Base-by-base conservation (phyloP, 2,113 vertebrate species). In the Phyllostomus hastatus region DNA sequence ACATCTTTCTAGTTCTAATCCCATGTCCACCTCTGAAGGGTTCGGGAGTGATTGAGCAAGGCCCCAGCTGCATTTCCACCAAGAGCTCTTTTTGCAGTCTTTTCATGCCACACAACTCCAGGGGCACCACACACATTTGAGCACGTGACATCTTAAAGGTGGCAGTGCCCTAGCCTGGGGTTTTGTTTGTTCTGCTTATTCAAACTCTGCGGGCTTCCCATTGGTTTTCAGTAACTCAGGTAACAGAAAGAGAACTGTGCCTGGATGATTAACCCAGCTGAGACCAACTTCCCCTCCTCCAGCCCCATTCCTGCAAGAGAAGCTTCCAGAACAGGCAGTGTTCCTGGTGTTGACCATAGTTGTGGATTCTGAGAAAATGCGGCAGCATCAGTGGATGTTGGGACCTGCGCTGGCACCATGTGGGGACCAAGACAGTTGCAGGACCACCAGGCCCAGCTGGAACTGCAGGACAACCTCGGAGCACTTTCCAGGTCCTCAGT, bases 121-220 rank as follows among this genome's bases (percentile, higher is more conserved):
- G 35, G 67, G 20, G 4, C 22, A 1, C 48, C 1, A 0, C 0
- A 31, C 4, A 2, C 46, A 0, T 10, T 31, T 35, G 10, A 72
- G 92, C 28, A 24, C 0, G 0, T 1, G 0, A 59, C 11, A 2
- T 48, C 78, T 7, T 19, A n/a, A 26, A 31, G 48, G 33, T 41
- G 20, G 61, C 41, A 2, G 31, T 2, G 1, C n/a, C 46, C 28
- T 3, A 1, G 16, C 35, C 33, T 0, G 28, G 10, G 38, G 8
- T 50, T 38, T 28, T 33, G 3, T 75, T 94, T 46, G 2, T 61
- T 82, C 31, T 31, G 35, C 78, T 52, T 38, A 5, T 66, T 48
- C 24, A 26, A 11, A 38, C n/a, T 43, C 28, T n/a, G 33, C 0
- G 0, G 10, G 52, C 14, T 48, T 82, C 86, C 75, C 24, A 0